A percentile compares a stretch with the other conserved stretches of the same genome.
Conservation (phyloP, 2,797 vertebrate genomes). For the Meda fulgida region DNA sequence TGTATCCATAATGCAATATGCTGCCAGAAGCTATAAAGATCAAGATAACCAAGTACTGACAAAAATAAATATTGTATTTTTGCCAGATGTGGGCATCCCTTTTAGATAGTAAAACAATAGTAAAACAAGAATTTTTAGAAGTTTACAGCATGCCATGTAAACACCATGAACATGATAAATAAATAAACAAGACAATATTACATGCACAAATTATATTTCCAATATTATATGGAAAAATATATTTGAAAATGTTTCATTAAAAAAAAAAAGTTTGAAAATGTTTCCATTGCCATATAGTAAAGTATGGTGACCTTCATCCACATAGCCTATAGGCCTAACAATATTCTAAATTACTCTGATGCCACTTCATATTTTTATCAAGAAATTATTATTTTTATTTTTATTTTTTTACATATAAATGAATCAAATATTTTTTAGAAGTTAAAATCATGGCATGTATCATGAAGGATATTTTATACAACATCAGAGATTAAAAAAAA, state of each 20-base stretch:
- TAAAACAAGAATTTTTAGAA: background rate
- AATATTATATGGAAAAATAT: background rate
- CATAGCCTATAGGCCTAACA: background rate
- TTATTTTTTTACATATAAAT: too few relatives aligned
- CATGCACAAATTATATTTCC: too few relatives aligned
- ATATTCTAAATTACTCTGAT: background rate
- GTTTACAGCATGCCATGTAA: background rate
- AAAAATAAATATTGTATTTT: background rate
- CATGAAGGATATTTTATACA: background rate
- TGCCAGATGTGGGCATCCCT: background rate
- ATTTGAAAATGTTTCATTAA: background rate
- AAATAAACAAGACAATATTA: background rate
- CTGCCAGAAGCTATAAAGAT: conserved; percentile 5
- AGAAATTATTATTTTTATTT: background rate
- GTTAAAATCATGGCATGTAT: background rate
- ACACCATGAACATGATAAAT: background rate
- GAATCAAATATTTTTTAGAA: background rate
- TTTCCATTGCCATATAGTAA: background rate
- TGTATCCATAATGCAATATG: conserved; percentile 4
- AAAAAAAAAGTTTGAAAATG: background rate
- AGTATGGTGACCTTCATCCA: background rate
- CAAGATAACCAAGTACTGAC: background rate
- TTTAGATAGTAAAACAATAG: background rate
- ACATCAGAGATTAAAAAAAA: background rate
- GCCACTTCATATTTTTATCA: background rate